Evolutionary conservation across 2,113 vertebrate genomes (phyloP).

Genomic region (Hippotragus niger): DNA sequence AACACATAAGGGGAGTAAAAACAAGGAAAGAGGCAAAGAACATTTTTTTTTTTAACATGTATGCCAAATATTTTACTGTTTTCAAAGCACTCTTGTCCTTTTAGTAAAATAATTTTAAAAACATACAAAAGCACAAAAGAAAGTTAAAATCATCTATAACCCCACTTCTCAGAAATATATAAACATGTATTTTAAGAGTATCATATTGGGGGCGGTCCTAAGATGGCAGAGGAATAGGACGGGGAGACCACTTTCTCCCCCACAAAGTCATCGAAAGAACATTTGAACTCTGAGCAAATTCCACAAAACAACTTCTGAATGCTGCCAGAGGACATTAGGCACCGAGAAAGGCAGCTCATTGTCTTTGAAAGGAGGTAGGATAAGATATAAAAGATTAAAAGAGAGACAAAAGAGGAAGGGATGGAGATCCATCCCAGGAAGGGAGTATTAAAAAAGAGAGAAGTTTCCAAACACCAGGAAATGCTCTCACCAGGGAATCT

Average conservation of each 20-base stretch:
- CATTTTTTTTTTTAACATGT: background rate
- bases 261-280: too few relatives aligned
- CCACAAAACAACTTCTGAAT: background rate
- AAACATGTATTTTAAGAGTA: background rate
- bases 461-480: too few relatives aligned
- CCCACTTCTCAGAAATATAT: background rate
- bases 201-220: background rate
- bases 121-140: background rate
- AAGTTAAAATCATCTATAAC: background rate
- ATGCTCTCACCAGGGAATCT: too few relatives aligned
- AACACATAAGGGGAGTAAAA: background rate
- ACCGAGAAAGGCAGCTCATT: background rate
- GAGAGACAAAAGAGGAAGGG: too few relatives aligned
- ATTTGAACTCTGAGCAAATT: background rate
- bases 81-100: background rate
- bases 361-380: background rate
- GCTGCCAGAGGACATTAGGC: background rate
- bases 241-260: too few relatives aligned
- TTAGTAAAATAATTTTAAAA: background rate
- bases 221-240: background rate
- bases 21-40: background rate
- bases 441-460: too few relatives aligned
- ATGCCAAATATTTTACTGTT: background rate
- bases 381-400: too few relatives aligned
- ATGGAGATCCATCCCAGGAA: too few relatives aligned